Evolutionary conservation across 2,113 vertebrate species (phyloP).

Genomic region (Rhinogobius similis): DNA sequence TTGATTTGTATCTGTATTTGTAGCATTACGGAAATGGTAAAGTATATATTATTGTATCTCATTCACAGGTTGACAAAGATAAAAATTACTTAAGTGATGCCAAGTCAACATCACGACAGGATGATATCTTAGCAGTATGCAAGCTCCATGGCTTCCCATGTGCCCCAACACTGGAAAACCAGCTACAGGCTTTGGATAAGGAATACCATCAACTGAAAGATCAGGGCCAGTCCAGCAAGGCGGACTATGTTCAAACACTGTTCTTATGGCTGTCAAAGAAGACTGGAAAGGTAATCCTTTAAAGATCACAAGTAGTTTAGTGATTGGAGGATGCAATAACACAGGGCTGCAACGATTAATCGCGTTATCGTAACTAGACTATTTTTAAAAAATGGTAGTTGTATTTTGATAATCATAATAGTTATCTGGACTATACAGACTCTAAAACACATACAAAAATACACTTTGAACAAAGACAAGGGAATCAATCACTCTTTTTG

Average conservation of each 20-base stretch:
- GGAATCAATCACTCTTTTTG: too few species aligned
- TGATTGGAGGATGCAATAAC: not conserved
- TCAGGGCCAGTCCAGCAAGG: slow-evolving; percentile 67
- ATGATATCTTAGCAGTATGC: slow-evolving; percentile 75
- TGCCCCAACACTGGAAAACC: slow-evolving; percentile 61
- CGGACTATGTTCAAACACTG: slow-evolving; percentile 73
- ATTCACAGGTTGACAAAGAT: slow-evolving; percentile 45
- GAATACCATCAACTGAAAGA: slow-evolving; percentile 73
- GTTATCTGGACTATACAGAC: too few species aligned
- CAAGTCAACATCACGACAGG: slow-evolving; percentile 61
- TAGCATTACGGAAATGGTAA: not conserved
- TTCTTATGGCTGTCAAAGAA: slow-evolving; percentile 74
- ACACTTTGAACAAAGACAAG: too few species aligned
- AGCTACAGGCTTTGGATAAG: slow-evolving; percentile 73
- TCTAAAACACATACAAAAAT: too few species aligned
- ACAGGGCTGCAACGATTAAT: too few species aligned
- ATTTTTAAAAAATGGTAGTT: too few species aligned
- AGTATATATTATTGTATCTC: not conserved
- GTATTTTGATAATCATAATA: too few species aligned
- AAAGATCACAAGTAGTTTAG: not conserved
- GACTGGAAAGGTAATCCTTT: slow-evolving; percentile 56
- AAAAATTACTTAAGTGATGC: slow-evolving; percentile 53
- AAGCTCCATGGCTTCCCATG: slow-evolving; percentile 68
- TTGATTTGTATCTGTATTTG: not conserved
- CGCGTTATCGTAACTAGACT: too few species aligned